Evolutionary conservation across 30 jellyfish, hydroid and myxozoan species (phyloP), one percentile per base, ranked within the genome.

Genomic region (Hydractinia echinata): DNA sequence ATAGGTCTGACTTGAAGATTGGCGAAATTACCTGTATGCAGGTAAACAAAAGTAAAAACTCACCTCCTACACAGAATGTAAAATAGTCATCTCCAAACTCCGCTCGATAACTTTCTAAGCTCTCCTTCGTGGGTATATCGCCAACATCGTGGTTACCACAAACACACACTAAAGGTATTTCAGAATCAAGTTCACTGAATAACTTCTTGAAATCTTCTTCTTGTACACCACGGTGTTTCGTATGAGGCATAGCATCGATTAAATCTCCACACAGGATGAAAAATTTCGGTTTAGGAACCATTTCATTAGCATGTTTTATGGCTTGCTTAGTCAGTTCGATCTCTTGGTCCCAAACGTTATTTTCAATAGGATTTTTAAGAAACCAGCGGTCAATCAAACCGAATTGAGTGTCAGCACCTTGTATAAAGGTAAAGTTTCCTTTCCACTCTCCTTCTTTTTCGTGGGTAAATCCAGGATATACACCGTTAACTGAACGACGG

Each of bases 111-210:
- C 66, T 83, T 44, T 78, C 58, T 11, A 91, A 50, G 4, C 95
- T 64, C 54, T 83, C 95, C 15, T 39, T 79, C 7, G 98, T 91
- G 10, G 98, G 98, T 7, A 79, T 48, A 83, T 91, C 84, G 16
- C 98, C 98, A 82, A 91, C 87, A 60, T 91, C 98, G 69, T 91
- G 98, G 62, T 91, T 91, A 9, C 98, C 98, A 73, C 96, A 91
- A 81, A 91, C 95, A 83, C 96, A 86, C 5, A 87, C 68, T 18
- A 91, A 76, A 8, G 95, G 96, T 55, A 91, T 86, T 10, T 82
- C 86, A 10, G 67, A 72, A 51, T 91, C 89, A 5, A 91, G 83
- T 6, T 74, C 76, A 66, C 80, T 51, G 15, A 86, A 68, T 13
- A 89, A 76, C 10, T 54, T 69, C 49, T 60, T 11, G 55, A 91